Base-by-base conservation (phyloP, 2,797 vertebrate genomes). In the Pelobates cultripes region DNA sequence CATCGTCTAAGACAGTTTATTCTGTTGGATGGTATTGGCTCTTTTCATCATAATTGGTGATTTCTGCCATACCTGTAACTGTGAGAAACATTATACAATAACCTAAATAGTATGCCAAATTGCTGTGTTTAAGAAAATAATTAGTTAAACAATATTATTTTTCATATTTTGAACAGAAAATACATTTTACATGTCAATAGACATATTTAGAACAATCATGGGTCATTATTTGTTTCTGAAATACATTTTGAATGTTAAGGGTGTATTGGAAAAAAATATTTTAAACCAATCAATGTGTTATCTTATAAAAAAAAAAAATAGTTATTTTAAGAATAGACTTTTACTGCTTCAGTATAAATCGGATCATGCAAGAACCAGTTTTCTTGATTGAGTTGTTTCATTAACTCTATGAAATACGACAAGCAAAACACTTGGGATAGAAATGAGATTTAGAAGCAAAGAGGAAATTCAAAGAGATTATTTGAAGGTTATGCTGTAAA, bases 361-460 rank as follows among this genome's bases (percentile, higher is more conserved):
- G 86, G 70, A 44, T 89, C 86, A 78, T 8, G 3, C 84, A 85
- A 7, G 57, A 82, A 87, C 63, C 14, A 6, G 41, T 43, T 79
- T 86, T 77, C 87, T 90, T 90, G 92, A 93, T 90, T 93, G 91
- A 93, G 88, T 89, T 91, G 90, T 92, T 92, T 90, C 88, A 90
- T 91, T 92, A 92, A 71, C 53, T 73, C 70, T 90, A 91, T 89
- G 85, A 92, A 91, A 88, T 88, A 77, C 91, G 90, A 91, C 89
- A 88, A 82, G 81, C 47, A 80, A 89, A 90, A 85, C 90, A 86
- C 89, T 88, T 87, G 89, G 90, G 89, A 89, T 86, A 90, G 45
- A 75, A 85, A 82, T 61, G 79, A 89, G 86, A 87, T 87, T 89
- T 88, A 88, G 89, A 89, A 87, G 84, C 84, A 85, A 86, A 88